Evolutionary conservation across 2,113 vertebrate genomes (phyloP), one percentile per base, ranked within the genome.

Genomic region (Glaucomys volans): DNA sequence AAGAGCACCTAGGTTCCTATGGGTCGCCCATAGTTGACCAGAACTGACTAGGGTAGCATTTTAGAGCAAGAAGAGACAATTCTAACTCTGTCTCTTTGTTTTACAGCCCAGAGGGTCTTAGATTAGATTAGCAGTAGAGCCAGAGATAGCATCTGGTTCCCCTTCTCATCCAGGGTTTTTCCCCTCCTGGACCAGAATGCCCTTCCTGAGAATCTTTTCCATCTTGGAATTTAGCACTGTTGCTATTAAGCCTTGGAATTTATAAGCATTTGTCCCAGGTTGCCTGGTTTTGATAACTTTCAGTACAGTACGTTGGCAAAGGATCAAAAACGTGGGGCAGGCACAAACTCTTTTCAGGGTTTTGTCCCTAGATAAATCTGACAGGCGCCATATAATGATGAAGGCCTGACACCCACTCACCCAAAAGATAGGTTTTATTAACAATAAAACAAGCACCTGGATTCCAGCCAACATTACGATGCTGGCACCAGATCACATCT

Each of bases 371-470:
- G 96, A 97, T 96, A 97, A 97, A 97, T 96, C 95, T 96, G 94
- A 97, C 93, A 94, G 96, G 95, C 79, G 84, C 95, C 95, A 95
- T 66, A 91, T 95, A 96, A 91, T 85, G 94, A 94, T 84, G 97
- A 97, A 93, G 97, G 69, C 91, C 72, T 94, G 94, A 96, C 94
- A 96, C 93, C 95, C 97, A 96, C 93, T 96, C 86, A 95, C 79
- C 79, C 83, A 87, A 84, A 97, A 97, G 92, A 96, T 94, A 97
- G 95, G 84, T 96, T 95, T 97, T 97, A 97, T 97, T 97, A 97
- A 97, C 86, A 96, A 91, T 93, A 97, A 97, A 97, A 95, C 82
- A 79, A 81, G 93, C 59, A 54, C 35, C 84, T 97, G 97, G 97
- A 97, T 87, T 77, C 79, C 75, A 94, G 93, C 94, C 97, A 97